Base-by-base conservation (phyloP, 1,140 invertebrate genomes). In the Caenorhabditis briggsae region DNA sequence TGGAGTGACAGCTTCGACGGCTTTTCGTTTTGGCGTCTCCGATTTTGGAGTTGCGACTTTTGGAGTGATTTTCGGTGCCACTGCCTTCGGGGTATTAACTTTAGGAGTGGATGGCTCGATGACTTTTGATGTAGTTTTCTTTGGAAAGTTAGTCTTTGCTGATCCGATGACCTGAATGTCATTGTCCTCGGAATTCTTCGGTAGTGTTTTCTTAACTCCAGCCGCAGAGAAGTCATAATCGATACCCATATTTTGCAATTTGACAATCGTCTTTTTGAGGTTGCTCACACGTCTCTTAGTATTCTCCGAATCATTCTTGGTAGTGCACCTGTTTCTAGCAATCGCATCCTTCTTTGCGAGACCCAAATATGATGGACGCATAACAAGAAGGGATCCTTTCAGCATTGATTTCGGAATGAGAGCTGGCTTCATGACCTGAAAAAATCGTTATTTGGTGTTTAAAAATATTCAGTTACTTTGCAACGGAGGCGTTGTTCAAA, bases 401-500 rank as follows among this genome's bases (percentile, higher is more conserved):
- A 58, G 33, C 86, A 87, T 84, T 16, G 55, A 78, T 20, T 74
- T 59, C 8, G 83, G 83, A 18, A 84, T 64, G 12, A 61, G 61
- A 16, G 43, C 12, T 20, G 48, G 58, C 18, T 84, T 83, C 86
- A 87, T 82, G 8, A 87, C 82, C 86, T 87, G 41, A 48, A 86
- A 33, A 56, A 59, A 16, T 14, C 14, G 11, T 56, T 55, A 48
- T 5, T 23, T 23, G 55, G 5, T 82, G 2, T 82, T 9, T 2
- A 46, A 48, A 1, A 18, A n/a, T 58, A 5, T 61, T 25, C 18
- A 46, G 58, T 25, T 53, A 87, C 86, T 20, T 41, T 82, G 50
- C 82, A 84, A 1, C 61, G 20, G 16, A 87, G 86, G 5, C 86
- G 25, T 87, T 88, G 89, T 43, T 88, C 86, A 56, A 88, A 88